Percentiles rank a stretch among this genome's conserved stretches.
These are phyloP conservation scores for Melanostigma gelatinosum DNA, from an alignment of 2,113 vertebrate species.

Conservation along the genomic window DNA sequence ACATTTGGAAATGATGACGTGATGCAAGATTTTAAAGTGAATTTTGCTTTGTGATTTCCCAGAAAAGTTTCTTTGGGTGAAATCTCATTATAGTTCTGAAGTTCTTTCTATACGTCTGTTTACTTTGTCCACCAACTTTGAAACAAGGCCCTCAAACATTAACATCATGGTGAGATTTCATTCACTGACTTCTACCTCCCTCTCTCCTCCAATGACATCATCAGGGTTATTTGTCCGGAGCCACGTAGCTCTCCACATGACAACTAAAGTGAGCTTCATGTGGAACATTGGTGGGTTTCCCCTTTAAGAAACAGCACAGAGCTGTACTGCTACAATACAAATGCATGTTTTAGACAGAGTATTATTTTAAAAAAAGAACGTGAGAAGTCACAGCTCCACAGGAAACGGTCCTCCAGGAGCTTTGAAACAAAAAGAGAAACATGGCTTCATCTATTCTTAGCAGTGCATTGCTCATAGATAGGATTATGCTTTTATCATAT, in stretches of 20 bases:
- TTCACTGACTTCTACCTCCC: too few species aligned
- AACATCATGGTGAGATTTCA: too few species aligned
- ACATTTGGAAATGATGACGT: too few species aligned
- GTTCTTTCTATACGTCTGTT: too few species aligned
- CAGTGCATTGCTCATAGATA: background rate
- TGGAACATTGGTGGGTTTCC: background rate
- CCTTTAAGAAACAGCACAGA: background rate
- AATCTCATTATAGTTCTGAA: too few species aligned
- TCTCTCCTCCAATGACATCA: too few species aligned
- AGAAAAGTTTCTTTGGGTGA: too few species aligned
- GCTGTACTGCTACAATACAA: background rate
- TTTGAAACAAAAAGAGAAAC: background rate
- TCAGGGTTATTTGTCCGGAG: too few species aligned
- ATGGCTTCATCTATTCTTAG: background rate
- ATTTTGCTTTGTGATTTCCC: too few species aligned
- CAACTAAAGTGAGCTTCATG: background rate
- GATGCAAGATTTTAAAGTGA: too few species aligned
- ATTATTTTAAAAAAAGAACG: background rate
- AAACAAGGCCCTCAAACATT: too few species aligned
- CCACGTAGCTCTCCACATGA: background rate
- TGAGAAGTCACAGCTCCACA: background rate
- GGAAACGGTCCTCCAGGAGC: background rate
- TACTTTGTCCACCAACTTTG: too few species aligned
- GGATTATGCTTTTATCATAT: conserved; percentile 31
- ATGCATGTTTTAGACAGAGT: background rate